Percentiles rank a stretch among this genome's conserved stretches.
Evolutionary conservation across 1,140 invertebrate genomes (phyloP).

Genomic region (Drosophila rhopaloa): DNA sequence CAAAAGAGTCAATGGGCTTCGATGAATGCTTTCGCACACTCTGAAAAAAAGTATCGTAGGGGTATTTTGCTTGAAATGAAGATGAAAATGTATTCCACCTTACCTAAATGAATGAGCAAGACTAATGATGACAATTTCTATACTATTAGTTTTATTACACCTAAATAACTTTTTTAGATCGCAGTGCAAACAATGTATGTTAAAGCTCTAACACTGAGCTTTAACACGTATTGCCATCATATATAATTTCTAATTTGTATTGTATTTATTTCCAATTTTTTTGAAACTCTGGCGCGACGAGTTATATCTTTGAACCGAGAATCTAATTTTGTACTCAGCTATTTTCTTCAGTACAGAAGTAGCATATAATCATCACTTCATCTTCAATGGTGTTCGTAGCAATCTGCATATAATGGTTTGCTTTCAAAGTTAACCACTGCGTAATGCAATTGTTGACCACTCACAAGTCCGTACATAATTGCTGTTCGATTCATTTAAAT

Average conservation of each 20-base stretch:
- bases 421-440: slow-evolving; percentile 59
- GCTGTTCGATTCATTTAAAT: slow-evolving; percentile 33
- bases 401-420: slow-evolving; percentile 48
- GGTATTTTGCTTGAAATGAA: not conserved
- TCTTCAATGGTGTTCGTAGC: slow-evolving; percentile 8
- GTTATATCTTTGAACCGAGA: too few relatives aligned
- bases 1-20: slow-evolving; percentile 28
- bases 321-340: not conserved
- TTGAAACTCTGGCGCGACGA: too few relatives aligned
- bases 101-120: too few relatives aligned
- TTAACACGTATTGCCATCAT: too few relatives aligned
- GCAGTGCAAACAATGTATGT: too few relatives aligned
- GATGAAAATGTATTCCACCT: not conserved
- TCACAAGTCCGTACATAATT: slow-evolving; percentile 56
- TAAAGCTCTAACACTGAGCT: too few relatives aligned
- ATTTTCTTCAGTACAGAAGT: not conserved
- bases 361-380: slow-evolving; percentile 4
- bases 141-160: too few relatives aligned
- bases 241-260: too few relatives aligned
- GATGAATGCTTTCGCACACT: slow-evolving; percentile 25
- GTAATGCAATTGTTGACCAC: slow-evolving; percentile 67
- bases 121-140: too few relatives aligned
- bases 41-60: not conserved
- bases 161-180: too few relatives aligned
- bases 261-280: too few relatives aligned